Conservation (phyloP, 37 sponge, comb jelly and placozoan genomes). For the Dysidea cf. avara region DNA sequence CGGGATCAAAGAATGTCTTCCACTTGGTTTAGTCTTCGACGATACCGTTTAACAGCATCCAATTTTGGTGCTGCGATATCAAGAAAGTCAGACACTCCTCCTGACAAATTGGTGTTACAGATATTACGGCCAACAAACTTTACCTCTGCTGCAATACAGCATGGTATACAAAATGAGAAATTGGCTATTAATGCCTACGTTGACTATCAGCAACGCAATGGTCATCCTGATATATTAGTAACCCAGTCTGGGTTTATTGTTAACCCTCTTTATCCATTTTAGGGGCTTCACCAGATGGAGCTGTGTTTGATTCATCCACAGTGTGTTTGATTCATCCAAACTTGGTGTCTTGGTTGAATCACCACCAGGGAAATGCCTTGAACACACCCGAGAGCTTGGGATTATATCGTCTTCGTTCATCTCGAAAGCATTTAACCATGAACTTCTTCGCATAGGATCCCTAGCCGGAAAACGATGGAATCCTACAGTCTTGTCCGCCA, state of each 20-base stretch:
- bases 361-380: conserved; percentile 38
- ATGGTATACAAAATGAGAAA: conserved; percentile 5
- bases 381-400: conserved; percentile 27
- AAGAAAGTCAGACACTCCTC: background rate
- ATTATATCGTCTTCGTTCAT: too few relatives aligned
- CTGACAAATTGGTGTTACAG: background rate
- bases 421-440: conserved; percentile 17
- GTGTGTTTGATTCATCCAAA: background rate
- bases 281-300: conserved; percentile 4
- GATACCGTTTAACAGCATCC: background rate
- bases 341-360: background rate
- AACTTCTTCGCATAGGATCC: conserved; percentile 4
- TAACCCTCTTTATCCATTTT: background rate
- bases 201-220: background rate
- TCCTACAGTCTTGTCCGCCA: too few relatives aligned
- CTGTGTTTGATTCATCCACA: conserved; percentile 1
- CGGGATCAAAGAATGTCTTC: background rate
- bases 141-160: background rate
- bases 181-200: background rate
- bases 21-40: background rate
- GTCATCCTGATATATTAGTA: background rate
- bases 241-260: background rate
- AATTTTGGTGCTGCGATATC: background rate
- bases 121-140: background rate
- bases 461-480: conserved; percentile 46